These are phyloP conservation scores for Tragulus kanchil DNA, from an alignment of 2,113 vertebrate species.

Conservation along the genomic window DNA sequence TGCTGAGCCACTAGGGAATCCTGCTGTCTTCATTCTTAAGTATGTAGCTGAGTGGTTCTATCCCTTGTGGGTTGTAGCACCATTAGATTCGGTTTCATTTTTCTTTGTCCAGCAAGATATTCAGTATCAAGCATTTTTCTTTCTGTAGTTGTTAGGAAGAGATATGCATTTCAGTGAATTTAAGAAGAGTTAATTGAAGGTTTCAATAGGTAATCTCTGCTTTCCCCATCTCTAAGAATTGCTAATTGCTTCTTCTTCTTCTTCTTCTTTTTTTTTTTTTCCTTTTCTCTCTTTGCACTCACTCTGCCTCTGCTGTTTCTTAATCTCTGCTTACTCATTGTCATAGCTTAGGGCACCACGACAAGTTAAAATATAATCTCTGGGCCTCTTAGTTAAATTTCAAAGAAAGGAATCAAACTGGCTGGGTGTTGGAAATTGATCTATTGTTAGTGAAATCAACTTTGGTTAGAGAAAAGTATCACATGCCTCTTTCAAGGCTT, in stretches of 20 bases:
- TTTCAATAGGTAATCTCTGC: neutral
- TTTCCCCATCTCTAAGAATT: neutral
- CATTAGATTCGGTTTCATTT: neutral
- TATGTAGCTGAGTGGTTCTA: neutral
- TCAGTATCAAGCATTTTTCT: neutral
- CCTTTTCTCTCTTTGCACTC: neutral
- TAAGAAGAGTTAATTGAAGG: neutral
- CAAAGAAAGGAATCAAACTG: neutral
- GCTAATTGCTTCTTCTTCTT: neutral
- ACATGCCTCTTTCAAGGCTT: neutral
- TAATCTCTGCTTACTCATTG: neutral
- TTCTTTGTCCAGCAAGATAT: neutral
- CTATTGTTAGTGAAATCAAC: neutral
- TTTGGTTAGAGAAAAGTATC: neutral
- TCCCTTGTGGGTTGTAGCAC: neutral
- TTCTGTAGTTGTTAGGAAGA: neutral
- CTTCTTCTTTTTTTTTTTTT: neutral
- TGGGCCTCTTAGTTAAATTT: neutral
- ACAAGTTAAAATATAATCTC: neutral
- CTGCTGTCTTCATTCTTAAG: neutral
- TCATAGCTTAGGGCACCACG: neutral
- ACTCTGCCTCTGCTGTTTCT: neutral
- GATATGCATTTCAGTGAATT: neutral
- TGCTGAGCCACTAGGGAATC: neutral
- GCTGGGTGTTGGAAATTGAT: neutral